A percentile compares a stretch with the other conserved stretches of the same genome.
phyloP scores from a whole-genome alignment of 2,888 invertebrate genomes.

The Tipula unca region DNA sequence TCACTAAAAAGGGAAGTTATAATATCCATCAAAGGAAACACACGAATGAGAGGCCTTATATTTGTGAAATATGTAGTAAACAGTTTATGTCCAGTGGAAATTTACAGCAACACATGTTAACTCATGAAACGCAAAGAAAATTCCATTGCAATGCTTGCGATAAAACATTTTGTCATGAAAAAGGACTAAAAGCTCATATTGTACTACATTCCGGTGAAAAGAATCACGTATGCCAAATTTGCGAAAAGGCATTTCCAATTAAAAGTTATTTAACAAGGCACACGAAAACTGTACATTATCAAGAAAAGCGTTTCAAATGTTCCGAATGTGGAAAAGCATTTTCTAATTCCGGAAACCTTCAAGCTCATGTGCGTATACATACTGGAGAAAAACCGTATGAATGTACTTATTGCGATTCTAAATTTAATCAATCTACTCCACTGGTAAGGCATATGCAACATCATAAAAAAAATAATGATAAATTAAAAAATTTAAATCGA shows the following conservation, averaged over 20 bases:
- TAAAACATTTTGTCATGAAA: background rate
- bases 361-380: background rate
- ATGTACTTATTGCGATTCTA: background rate
- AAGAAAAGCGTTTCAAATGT: background rate
- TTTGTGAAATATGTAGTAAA: conserved; percentile 15
- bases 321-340: background rate
- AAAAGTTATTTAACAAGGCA: background rate
- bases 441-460: conserved; percentile 1
- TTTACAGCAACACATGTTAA: background rate
- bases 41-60: conserved; percentile 1
- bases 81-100: background rate
- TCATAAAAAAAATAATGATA: background rate
- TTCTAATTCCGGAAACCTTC: background rate
- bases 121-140: background rate
- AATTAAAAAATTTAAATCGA: background rate
- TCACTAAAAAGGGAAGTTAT: background rate
- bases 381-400: conserved; percentile 2
- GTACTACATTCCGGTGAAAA: background rate
- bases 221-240: background rate
- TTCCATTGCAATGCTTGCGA: background rate
- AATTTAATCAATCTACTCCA: conserved; percentile 8
- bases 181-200: background rate
- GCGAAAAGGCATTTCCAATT: background rate
- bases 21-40: background rate
- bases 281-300: background rate